phyloP scores from a whole-genome alignment of 2,797 vertebrate species.

The Eidolon dupreanum region DNA sequence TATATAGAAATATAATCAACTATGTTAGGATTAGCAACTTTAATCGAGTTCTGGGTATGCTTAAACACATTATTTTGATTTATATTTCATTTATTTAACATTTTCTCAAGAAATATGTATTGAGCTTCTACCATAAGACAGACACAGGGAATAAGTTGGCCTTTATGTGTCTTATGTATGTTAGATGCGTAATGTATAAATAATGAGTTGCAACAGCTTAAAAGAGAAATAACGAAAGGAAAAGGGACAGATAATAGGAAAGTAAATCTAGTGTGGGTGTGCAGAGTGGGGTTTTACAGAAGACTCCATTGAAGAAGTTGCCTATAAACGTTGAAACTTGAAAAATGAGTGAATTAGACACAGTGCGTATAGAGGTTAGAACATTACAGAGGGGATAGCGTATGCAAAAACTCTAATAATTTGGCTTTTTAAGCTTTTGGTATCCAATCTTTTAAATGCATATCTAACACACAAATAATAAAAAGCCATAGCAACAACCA shows the following conservation, averaged over 20 bases:
- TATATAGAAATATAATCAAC: neutral
- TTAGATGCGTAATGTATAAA: neutral
- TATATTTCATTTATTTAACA: neutral
- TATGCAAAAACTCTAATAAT: neutral
- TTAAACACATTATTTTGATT: neutral
- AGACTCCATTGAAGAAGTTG: neutral
- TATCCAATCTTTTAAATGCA: neutral
- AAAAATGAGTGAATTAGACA: neutral
- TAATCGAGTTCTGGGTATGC: neutral
- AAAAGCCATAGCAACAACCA: neutral
- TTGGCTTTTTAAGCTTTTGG: neutral
- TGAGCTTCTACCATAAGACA: neutral
- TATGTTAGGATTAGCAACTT: neutral
- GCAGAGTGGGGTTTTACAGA: neutral
- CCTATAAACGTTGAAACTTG: neutral
- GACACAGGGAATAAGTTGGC: neutral
- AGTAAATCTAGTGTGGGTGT: neutral
- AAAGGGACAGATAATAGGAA: neutral
- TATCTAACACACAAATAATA: neutral
- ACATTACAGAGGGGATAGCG: neutral
- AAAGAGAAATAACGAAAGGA: neutral
- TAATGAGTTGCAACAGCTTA: neutral
- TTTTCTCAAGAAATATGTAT: neutral
- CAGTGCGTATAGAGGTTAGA: neutral
- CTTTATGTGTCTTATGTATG: neutral